phyloP scores from a whole-genome alignment of 2,888 invertebrate species.

The Noctua comes region DNA sequence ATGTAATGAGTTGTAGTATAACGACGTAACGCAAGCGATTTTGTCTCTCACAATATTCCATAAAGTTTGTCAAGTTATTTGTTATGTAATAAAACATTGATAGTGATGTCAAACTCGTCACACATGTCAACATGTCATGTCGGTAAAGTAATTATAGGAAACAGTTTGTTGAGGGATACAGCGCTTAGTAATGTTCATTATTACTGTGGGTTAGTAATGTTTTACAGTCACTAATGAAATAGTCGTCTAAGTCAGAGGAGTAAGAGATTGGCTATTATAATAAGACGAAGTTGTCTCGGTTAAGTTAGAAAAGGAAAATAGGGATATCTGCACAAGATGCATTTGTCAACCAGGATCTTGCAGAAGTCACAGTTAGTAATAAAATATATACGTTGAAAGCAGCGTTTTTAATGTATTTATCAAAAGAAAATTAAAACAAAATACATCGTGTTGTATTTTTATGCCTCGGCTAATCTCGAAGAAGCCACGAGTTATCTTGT shows the following conservation, averaged over 20 bases:
- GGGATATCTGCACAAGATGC: background rate
- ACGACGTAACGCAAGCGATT: background rate
- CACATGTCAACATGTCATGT: too few relatives aligned
- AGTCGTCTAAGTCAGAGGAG: background rate
- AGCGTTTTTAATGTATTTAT: background rate
- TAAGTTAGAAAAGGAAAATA: background rate
- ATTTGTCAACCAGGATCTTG: background rate
- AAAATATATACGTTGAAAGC: background rate
- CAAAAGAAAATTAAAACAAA: background rate
- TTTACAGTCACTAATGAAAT: background rate
- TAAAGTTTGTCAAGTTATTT: constrained; percentile 2
- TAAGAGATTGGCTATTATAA: background rate
- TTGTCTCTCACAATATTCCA: background rate
- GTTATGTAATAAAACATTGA: constrained; percentile 7
- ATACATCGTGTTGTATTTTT: background rate
- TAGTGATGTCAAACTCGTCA: constrained; percentile 5
- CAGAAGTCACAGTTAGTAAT: background rate
- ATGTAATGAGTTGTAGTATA: background rate
- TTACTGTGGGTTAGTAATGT: constrained; percentile 4
- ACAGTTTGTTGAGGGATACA: background rate
- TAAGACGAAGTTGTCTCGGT: background rate
- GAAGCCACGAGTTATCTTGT: background rate
- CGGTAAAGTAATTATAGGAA: constrained; percentile 10
- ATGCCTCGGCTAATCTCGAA: background rate
- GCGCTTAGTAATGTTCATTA: constrained; percentile 10